Conservation (phyloP, 2,797 vertebrate genomes). For the Cynopterus sphinx region DNA sequence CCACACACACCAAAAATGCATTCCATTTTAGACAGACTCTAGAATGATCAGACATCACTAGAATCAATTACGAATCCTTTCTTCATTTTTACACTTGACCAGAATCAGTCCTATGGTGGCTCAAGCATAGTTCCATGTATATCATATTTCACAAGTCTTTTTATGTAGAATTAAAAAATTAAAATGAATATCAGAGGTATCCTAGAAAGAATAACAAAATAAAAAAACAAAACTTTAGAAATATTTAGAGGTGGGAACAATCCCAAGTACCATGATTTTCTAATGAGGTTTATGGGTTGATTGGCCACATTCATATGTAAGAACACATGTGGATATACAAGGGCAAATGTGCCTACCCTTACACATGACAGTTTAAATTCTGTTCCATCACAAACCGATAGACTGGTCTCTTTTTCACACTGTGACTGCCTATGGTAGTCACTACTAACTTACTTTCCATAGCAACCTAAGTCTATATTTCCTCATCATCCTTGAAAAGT, state of each 20-base stretch:
- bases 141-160: background rate
- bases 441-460: background rate
- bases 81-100: background rate
- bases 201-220: background rate
- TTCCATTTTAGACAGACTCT: background rate
- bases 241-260: background rate
- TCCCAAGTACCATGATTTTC: background rate
- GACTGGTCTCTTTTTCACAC: background rate
- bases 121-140: background rate
- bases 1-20: background rate
- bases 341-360: no score
- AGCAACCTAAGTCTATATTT: background rate
- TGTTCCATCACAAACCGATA: background rate
- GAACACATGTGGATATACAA: background rate
- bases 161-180: constrained; percentile 29
- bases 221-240: background rate
- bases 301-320: background rate
- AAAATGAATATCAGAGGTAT: background rate
- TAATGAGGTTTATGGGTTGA: background rate
- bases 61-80: background rate
- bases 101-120: background rate
- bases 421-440: background rate
- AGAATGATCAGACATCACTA: constrained; percentile 33
- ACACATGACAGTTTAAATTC: background rate
- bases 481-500: background rate